Evolutionary conservation across 2,888 invertebrate species (phyloP).

Genomic region (Heliconius aoede): DNA sequence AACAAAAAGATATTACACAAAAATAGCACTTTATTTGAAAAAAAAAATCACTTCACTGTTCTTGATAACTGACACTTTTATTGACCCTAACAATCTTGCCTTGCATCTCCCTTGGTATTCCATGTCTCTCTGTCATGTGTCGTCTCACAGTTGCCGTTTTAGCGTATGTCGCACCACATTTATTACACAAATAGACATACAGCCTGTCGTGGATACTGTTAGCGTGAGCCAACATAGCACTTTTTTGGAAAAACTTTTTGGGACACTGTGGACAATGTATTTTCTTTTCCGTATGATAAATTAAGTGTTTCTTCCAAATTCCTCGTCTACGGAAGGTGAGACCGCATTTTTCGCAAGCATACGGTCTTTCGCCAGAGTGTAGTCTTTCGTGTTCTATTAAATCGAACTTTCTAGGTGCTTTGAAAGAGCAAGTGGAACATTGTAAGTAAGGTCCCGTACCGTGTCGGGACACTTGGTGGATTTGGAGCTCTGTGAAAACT

Average conservation of each 20-base stretch:
- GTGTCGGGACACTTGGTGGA: constrained; percentile 66
- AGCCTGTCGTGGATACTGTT: constrained; percentile 70
- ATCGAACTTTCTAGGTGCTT: constrained; percentile 63
- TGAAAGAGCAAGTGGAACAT: constrained; percentile 69
- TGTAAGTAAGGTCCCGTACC: constrained; percentile 64
- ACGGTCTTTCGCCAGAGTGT: constrained; percentile 75
- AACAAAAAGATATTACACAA: neutral
- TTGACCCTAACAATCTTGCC: constrained; percentile 66
- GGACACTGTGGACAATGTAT: constrained; percentile 69
- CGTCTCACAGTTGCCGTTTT: constrained; percentile 66
- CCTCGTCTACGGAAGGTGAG: constrained; percentile 70
- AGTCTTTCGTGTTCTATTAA: constrained; percentile 69
- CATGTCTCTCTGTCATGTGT: constrained; percentile 70
- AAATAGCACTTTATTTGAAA: neutral
- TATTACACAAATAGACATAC: constrained; percentile 66
- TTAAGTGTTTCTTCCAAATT: constrained; percentile 72
- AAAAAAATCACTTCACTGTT: constrained; percentile 42
- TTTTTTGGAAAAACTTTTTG: constrained; percentile 61
- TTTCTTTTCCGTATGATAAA: constrained; percentile 70
- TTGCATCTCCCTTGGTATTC: constrained; percentile 69
- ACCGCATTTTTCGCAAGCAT: constrained; percentile 74
- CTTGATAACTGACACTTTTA: constrained; percentile 49
- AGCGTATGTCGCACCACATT: constrained; percentile 70
- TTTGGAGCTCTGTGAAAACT: constrained; percentile 57
- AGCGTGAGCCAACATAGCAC: constrained; percentile 65